These are phyloP conservation scores for Brevimyrus niger DNA, from an alignment of 2,113 vertebrate genomes.

Conservation along the genomic window DNA sequence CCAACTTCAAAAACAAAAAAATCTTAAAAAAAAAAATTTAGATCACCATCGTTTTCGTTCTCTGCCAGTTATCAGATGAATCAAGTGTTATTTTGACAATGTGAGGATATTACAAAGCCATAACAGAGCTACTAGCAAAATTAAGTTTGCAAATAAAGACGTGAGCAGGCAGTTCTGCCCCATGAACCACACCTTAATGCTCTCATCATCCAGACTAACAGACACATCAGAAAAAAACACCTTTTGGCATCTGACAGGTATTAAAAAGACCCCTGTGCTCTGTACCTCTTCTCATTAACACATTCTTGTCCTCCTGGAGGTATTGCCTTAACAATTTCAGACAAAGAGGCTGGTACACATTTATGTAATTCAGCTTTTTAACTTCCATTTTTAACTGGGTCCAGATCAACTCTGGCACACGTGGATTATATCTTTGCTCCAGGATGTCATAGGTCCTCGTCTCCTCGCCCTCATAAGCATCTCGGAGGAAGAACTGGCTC, in stretches of 20 bases:
- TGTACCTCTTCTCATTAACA: background rate
- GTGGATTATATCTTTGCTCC: background rate
- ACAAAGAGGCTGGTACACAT: background rate
- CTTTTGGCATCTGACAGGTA: background rate
- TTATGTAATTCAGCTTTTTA: background rate
- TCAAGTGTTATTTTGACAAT: too few species aligned
- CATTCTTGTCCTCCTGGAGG: background rate
- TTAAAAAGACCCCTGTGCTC: background rate
- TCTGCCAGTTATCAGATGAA: too few species aligned
- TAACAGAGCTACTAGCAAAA: background rate
- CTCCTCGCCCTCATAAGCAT: conserved; percentile 9
- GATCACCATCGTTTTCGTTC: too few species aligned
- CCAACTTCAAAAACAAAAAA: too few species aligned
- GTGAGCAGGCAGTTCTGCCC: background rate
- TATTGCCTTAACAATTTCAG: background rate
- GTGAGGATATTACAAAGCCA: background rate
- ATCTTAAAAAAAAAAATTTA: too few species aligned
- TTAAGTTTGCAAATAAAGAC: background rate
- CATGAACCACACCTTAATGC: background rate
- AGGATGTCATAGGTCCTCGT: background rate
- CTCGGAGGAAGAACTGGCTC: background rate
- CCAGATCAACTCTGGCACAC: background rate
- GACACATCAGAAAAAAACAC: background rate
- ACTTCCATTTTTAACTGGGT: background rate
- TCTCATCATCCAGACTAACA: background rate